phyloP scores from a whole-genome alignment of 2,113 vertebrate genomes.

The Cariama cristata region DNA sequence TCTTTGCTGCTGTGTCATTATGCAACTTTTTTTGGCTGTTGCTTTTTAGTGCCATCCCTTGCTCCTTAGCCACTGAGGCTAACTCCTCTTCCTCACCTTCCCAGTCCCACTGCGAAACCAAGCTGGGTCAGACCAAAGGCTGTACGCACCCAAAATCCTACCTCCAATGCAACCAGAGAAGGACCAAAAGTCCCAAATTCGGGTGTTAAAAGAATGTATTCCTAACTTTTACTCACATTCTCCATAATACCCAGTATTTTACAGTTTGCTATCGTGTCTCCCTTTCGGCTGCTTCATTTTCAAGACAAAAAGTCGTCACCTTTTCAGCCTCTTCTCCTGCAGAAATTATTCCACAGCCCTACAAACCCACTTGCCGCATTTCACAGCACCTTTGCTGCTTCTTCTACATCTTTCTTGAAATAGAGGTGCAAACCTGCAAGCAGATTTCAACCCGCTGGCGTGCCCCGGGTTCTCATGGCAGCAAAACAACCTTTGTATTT shows the following conservation, averaged over 20 bases:
- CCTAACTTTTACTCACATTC: not conserved
- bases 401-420: not conserved
- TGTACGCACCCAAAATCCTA: fast-evolving
- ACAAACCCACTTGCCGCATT: fast-evolving
- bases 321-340: not conserved
- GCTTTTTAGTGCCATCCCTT: not conserved
- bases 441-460: not conserved
- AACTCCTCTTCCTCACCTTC: not conserved
- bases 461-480: not conserved
- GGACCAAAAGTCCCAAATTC: not conserved
- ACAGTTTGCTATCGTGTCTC: fast-evolving
- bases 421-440: not conserved
- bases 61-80: not conserved
- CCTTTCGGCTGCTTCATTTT: not conserved
- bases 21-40: not conserved
- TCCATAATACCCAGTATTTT: fast-evolving
- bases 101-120: fast-evolving
- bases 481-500: not conserved
- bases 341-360: not conserved
- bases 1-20: not conserved
- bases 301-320: not conserved
- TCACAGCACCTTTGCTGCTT: not conserved
- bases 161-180: not conserved
- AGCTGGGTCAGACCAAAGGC: not conserved
- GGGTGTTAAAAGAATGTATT: fast-evolving